Base-by-base conservation (phyloP, 2,888 invertebrate genomes). In the Chirona hameri region DNA sequence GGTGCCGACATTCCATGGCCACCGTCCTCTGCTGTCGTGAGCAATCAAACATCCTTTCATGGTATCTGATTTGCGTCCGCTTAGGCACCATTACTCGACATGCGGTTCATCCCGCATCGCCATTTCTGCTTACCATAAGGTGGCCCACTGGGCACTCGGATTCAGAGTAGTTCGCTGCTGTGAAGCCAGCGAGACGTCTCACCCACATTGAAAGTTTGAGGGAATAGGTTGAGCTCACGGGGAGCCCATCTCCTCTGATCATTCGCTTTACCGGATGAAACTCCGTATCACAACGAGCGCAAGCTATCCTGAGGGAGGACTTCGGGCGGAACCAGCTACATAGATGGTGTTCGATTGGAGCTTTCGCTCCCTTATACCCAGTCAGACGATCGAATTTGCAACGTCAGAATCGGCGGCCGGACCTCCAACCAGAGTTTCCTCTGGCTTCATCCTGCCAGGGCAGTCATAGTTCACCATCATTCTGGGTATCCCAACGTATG, bases 311-410 rank as follows among this genome's bases (percentile, higher is more conserved):
- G 92, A 92, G 92, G 91, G 91, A 92, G n/a, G 92, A 92, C 91
- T 92, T 92, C 92, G 91, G 91, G 90, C 90, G 92, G 91, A 92
- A 92, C 92, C 92, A 92, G 92, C 92, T 92, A 92, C 91, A n/a
- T 91, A 92, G 92, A 92, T 91, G 91, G 92, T n/a, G n/a, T 92
- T 92, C 91, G 91, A 92, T 92, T 92, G 91, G 88, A n/a, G 89
- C 89, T 89, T 89, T 89, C 88, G 88, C 88, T n/a, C n/a, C 92
- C 91, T 92, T 92, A 92, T 92, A 91, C 91, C 91, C 91, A 92
- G 91, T 92, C 91, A 89, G 91, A 92, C 91, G 92, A 93, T 92
- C 92, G 92, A 93, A n/a, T 93, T 93, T 92, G 92, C 92, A n/a
- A 92, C 92, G 91, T 92, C 92, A 92, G 92, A 92, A 91, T 90